Conservation (phyloP, 2,113 vertebrate species). For the Numida meleagris region DNA sequence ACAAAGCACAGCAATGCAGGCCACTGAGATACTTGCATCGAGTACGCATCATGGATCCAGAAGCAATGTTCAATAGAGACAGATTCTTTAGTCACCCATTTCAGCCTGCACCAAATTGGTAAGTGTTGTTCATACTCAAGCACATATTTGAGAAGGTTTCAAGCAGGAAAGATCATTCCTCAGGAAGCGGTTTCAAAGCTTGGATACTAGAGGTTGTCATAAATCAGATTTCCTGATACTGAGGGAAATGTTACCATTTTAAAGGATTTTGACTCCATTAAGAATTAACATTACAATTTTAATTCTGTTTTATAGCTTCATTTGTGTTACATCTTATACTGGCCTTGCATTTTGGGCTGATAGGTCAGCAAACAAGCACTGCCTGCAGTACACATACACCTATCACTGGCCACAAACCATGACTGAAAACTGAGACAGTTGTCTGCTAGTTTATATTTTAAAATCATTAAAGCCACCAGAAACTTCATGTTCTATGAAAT, state of each 20-base stretch:
- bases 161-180: background rate
- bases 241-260: background rate
- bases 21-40: fast-evolving
- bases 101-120: background rate
- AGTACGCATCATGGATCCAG: background rate
- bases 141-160: background rate
- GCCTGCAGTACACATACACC: background rate
- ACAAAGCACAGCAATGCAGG: background rate
- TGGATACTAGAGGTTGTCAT: background rate
- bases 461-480: background rate
- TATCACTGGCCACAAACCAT: background rate
- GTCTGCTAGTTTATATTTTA: background rate
- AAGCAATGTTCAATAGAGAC: background rate
- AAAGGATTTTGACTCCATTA: background rate
- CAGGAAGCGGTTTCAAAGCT: background rate
- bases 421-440: background rate
- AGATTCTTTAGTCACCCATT: background rate
- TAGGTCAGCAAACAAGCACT: background rate
- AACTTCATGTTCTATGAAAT: background rate
- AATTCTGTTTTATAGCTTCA: fast-evolving
- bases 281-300: background rate
- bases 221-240: background rate
- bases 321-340: background rate
- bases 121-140: background rate
- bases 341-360: background rate